These are phyloP conservation scores for Lordiphosa fenestrarum DNA, from an alignment of 2,888 invertebrate genomes.

Conservation along the genomic window DNA sequence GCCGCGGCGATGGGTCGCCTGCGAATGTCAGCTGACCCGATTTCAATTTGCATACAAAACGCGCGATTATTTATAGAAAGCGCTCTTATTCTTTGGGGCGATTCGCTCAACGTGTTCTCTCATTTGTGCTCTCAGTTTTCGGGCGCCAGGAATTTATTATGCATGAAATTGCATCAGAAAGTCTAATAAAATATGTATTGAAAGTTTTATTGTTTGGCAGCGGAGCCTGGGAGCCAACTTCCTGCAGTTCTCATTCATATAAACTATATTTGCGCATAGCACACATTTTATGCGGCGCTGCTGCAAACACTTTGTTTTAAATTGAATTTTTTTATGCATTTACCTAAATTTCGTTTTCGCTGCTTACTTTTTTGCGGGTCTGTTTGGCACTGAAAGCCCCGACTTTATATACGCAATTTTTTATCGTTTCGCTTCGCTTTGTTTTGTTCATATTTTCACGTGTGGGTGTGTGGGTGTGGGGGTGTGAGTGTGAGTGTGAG, in stretches of 20 bases:
- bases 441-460: constrained; percentile 54
- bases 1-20: constrained; percentile 1
- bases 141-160: constrained; percentile 55
- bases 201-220: constrained; percentile 64
- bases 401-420: constrained; percentile 37
- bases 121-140: constrained; percentile 29
- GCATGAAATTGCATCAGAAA: constrained; percentile 57
- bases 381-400: constrained; percentile 12
- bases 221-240: constrained; percentile 7
- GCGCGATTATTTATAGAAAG: too few relatives aligned
- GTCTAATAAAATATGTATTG: constrained; percentile 70
- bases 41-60: too few relatives aligned
- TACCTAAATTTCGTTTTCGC: constrained; percentile 51
- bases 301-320: constrained; percentile 46
- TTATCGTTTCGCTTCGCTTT: constrained; percentile 26
- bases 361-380: constrained; percentile 15
- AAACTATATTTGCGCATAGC: constrained; percentile 47
- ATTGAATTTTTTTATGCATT: constrained; percentile 67
- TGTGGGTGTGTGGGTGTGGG: constrained; percentile 11
- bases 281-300: constrained; percentile 42
- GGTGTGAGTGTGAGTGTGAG: constrained; percentile 1
- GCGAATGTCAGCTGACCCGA: background rate
- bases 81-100: too few relatives aligned
- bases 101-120: background rate
- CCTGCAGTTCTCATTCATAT: constrained; percentile 6